Evolutionary conservation across 2,888 invertebrate species (phyloP), one percentile per base, ranked within the genome.

Genomic region (Alviniconcha strummeri): DNA sequence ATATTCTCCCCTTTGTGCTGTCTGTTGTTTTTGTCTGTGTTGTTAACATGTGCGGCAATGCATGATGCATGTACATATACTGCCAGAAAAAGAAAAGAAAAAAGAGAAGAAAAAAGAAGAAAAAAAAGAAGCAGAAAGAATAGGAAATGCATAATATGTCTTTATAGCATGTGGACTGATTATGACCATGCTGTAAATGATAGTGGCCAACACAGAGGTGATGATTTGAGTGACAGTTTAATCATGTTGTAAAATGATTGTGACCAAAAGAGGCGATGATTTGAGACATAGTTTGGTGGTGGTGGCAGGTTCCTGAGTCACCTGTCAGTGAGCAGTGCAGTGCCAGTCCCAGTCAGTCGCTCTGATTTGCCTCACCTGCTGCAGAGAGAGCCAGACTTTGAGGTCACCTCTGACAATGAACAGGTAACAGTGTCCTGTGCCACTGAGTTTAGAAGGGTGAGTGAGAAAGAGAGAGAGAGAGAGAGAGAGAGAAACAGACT

Each of bases 251-350:
- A 36, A 36, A 36, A 36, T 36, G 36, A 36, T 36, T 36, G 36
- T 36, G 36, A 36, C 36, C 36, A 36, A 17, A 64, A 64, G 17
- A 17, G 64, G 15, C 64, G 15, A 64, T 15, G 64, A 15, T 64
- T 64, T 64, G 64, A 64, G 64, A 7, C 15, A 64, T 64, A 9
- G 11, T 64, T 64, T 17, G 9, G 11, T 64, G 64, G 1, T 69
- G 17, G 5, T 78, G 60, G 15, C 78, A 92, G 92, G 54, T 91
- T 92, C 82, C 85, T 91, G 77, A 85, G 88, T 15, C 92, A 92
- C 85, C 88, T 90, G 80, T 83, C 87, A 56, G 90, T 85, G 76
- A 90, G 92, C 78, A 90, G 89, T 87, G 88, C 88, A n/a, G 85
- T 89, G 13, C 84, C 84, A 76, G 84, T 84, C 17, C 87, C 89